phyloP scores from a whole-genome alignment of 2,113 vertebrate species.

The Ramphastos sulfuratus region DNA sequence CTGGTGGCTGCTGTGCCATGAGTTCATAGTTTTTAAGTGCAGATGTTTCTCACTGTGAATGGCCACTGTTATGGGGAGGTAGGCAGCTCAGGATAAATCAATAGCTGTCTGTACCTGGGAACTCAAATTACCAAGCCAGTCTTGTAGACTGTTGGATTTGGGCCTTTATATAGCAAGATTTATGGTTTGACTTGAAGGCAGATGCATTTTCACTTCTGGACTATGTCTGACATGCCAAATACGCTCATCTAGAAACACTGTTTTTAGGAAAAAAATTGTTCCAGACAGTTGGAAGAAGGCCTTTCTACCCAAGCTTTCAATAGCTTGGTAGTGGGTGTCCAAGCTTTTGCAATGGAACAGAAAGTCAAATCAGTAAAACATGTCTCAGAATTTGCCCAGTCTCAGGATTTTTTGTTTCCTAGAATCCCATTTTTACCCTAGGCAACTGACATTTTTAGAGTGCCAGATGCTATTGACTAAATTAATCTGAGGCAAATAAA shows the following conservation, averaged over 20 bases:
- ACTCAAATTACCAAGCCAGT: neutral
- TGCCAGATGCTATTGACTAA: neutral
- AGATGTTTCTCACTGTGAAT: neutral
- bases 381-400: neutral
- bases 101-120: neutral
- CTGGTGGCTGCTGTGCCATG: rapidly evolving
- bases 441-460: neutral
- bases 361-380: neutral
- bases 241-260: neutral
- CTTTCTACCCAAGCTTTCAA: neutral
- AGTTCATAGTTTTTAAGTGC: neutral
- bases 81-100: neutral
- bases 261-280: conserved; percentile 30
- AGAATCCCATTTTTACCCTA: neutral
- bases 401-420: neutral
- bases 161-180: neutral
- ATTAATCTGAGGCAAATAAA: neutral
- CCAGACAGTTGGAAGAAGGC: neutral
- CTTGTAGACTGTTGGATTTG: neutral
- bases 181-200: neutral
- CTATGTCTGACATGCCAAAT: neutral
- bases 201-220: neutral
- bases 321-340: neutral
- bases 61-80: neutral
- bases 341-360: neutral